Percentiles rank a stretch among this genome's conserved stretches.
phyloP scores from a whole-genome alignment of 37 sponge, comb jelly and placozoan genomes.

The Aphrocallistes beatrix region DNA sequence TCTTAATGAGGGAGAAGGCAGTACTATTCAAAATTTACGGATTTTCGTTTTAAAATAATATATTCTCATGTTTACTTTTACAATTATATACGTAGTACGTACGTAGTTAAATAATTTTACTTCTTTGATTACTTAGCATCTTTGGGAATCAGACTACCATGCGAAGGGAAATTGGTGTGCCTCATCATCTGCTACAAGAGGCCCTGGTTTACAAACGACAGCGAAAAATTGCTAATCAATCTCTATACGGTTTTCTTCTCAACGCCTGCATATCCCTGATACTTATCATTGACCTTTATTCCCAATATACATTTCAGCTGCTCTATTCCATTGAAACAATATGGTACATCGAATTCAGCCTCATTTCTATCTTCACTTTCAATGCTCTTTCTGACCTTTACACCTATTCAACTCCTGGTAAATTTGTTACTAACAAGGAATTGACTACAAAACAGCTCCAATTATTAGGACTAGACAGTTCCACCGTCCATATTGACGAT shows the following conservation, averaged over 20 bases:
- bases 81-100: no score
- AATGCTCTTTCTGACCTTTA: neutral
- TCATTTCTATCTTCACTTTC: neutral
- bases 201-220: neutral
- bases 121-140: no score
- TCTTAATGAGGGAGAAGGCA: no score
- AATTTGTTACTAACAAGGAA: neutral
- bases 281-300: neutral
- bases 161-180: neutral
- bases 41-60: no score
- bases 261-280: neutral
- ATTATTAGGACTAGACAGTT: neutral
- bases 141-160: no score
- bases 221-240: neutral
- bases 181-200: neutral
- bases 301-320: neutral
- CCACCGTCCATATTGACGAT: neutral
- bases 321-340: neutral
- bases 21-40: no score
- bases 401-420: neutral
- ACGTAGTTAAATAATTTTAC: no score
- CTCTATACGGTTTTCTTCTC: slow-evolving; percentile 4
- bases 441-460: neutral
- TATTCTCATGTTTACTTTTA: no score
- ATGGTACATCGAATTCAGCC: neutral